Base-by-base conservation (phyloP, 2,113 vertebrate species). In the Oreochromis niloticus region DNA sequence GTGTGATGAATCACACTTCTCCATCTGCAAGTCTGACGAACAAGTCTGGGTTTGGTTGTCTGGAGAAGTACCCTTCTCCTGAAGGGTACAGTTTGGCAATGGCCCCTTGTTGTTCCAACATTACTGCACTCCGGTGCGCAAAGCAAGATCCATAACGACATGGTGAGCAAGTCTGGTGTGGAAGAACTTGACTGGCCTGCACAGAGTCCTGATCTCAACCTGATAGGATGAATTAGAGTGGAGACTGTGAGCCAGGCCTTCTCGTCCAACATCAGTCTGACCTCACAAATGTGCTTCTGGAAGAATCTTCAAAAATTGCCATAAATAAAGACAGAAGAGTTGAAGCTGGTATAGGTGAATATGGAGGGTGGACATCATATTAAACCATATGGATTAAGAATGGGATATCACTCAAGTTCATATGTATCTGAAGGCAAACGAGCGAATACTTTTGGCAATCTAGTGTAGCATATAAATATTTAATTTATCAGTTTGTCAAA, bases 401-500 rank as follows among this genome's bases (percentile, higher is more conserved):
- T 1, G 6, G 34, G 19, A 22, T n/a, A 22, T 66, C 6, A 39
- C 19, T 66, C 61, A 66, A 22, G 61, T 66, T 66, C 34, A 39
- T 39, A 66, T 66, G 1, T 39, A 36, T 22, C 1, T 39, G 61
- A 39, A 66, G 61, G 0, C 61, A 22, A 19, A 63, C 1, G 2
- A 63, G 59, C 0, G 2, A 36, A 66, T 66, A 3, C 19, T 8
- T 57, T 57, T 57, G 22, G 12, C 22, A 27, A 27, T 13, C 39
- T 66, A 39, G 17, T 68, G 61, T 68, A 16, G 39, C 39, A 73
- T 0, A 46, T 71, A 24, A 16, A 46, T 0, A 10, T 71, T 10
- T 9, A 24, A 24, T 71, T 43, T 16, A 71, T 0, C 39, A 16
- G n/a, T 71, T 71, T 73, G n/a, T 73, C 68, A 73, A 73, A 73